phyloP scores from a whole-genome alignment of 2,113 vertebrate genomes.

The Natator depressus region DNA sequence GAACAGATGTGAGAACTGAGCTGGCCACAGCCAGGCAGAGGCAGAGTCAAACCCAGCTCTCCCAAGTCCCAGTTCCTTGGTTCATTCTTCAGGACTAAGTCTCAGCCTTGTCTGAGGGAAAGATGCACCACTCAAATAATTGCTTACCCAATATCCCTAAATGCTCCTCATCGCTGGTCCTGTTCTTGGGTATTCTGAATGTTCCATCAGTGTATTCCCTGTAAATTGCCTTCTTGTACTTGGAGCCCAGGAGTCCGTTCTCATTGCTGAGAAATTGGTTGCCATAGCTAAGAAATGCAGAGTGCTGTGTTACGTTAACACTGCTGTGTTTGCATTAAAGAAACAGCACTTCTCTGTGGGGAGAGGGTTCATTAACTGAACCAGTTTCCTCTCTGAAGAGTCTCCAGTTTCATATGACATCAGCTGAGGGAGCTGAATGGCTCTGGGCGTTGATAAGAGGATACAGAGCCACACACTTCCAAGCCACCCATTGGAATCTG shows the following conservation, averaged over 20 bases:
- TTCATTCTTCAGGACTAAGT: neutral
- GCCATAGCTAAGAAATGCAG: conserved; percentile 73
- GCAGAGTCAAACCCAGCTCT: neutral
- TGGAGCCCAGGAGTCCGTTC: conserved; percentile 78
- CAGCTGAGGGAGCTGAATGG: neutral
- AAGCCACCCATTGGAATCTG: neutral
- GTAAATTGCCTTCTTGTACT: conserved; percentile 83
- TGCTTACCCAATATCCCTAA: conserved; percentile 81
- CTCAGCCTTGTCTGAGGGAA: rapidly evolving
- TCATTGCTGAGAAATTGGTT: conserved; percentile 76
- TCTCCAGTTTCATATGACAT: neutral
- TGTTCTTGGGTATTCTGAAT: conserved; percentile 71
- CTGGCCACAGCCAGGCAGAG: neutral
- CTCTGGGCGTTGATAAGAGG: rapidly evolving
- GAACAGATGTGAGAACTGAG: neutral
- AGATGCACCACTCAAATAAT: neutral
- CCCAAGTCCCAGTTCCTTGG: neutral
- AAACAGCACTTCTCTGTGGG: neutral
- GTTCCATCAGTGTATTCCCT: conserved; percentile 80
- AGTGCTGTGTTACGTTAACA: conserved; percentile 26
- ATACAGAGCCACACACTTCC: neutral
- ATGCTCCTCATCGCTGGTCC: conserved; percentile 70
- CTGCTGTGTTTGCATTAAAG: neutral
- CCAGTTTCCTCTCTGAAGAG: neutral
- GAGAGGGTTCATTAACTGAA: neutral